phyloP scores from a whole-genome alignment of 2,113 vertebrate genomes.

The Ahaetulla prasina region DNA sequence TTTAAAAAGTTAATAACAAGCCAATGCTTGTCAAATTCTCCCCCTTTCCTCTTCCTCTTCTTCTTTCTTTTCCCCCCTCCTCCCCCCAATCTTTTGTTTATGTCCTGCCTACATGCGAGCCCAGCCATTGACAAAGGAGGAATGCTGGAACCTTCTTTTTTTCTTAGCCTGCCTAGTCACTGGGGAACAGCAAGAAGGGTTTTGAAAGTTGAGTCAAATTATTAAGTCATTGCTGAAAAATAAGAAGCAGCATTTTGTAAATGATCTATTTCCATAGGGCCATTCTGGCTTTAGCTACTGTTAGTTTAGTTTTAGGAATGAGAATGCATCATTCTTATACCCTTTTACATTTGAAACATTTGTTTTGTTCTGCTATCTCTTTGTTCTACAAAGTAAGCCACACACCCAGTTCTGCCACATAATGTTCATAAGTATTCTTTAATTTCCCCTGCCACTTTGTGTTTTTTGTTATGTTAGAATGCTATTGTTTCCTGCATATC shows the following conservation, averaged over 20 bases:
- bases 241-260: constrained; percentile 22
- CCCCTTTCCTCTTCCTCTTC: not conserved
- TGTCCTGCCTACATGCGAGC: no score
- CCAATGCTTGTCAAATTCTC: not conserved
- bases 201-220: not conserved
- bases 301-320: constrained; percentile 12
- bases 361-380: not conserved
- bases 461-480: constrained; percentile 11
- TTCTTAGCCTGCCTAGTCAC: not conserved
- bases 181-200: not conserved
- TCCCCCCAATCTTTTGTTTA: no score
- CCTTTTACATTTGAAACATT: not conserved
- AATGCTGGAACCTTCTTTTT: not conserved
- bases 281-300: constrained; percentile 6
- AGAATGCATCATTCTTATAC: constrained; percentile 39
- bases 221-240: not conserved
- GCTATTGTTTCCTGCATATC: not conserved
- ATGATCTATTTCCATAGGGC: constrained; percentile 5
- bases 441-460: constrained; percentile 28
- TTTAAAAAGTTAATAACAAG: not conserved
- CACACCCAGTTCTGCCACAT: constrained; percentile 4
- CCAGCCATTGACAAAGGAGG: not conserved
- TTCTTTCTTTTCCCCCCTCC: no score
- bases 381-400: constrained; percentile 30
- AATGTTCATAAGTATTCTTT: not conserved